These are phyloP conservation scores for Pluvialis apricaria DNA, from an alignment of 2,113 vertebrate species.

Conservation along the genomic window DNA sequence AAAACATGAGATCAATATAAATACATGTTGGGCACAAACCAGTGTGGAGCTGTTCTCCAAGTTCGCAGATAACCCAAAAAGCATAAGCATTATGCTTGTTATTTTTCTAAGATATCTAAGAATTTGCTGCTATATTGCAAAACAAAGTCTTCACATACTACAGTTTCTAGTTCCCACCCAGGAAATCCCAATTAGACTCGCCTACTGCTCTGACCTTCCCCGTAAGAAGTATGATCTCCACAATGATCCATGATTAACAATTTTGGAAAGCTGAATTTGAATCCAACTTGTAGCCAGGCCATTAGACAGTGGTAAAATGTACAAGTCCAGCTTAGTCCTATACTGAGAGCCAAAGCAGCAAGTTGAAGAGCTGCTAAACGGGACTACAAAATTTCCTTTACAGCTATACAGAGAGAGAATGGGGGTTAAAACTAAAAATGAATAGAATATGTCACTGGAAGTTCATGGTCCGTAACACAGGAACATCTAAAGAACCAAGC, in stretches of 20 bases:
- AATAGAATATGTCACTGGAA: neutral
- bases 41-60: neutral
- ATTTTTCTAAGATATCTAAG: neutral
- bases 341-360: neutral
- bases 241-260: neutral
- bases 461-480: neutral
- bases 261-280: neutral
- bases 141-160: neutral
- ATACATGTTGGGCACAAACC: neutral
- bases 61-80: neutral
- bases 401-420: neutral
- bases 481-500: neutral
- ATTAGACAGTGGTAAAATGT: neutral
- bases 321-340: neutral
- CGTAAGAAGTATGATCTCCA: neutral
- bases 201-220: neutral
- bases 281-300: neutral
- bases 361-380: neutral
- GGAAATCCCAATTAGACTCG: neutral
- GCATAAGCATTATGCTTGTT: neutral
- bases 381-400: neutral
- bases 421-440: neutral
- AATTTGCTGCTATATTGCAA: neutral
- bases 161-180: neutral
- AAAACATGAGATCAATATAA: neutral